Conservation (phyloP, 2,888 invertebrate genomes). For the Caenorhabditis becei region DNA sequence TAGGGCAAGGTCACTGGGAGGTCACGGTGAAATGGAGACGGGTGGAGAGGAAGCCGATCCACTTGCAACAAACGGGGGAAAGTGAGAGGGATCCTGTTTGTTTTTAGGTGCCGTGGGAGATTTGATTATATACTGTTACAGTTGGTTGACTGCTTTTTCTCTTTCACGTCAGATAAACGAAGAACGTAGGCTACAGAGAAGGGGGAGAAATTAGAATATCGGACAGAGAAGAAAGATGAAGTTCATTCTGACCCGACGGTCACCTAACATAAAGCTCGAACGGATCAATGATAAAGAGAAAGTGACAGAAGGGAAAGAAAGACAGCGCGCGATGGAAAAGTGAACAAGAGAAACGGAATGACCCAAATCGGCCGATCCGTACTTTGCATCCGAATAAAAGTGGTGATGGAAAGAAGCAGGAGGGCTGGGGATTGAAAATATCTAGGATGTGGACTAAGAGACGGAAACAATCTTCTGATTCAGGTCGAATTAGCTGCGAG, state of each 20-base stretch:
- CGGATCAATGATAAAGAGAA: slow-evolving; percentile 51
- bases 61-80: slow-evolving; percentile 8
- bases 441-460: slow-evolving; percentile 30
- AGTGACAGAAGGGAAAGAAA: slow-evolving; percentile 25
- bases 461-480: slow-evolving; percentile 31
- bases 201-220: slow-evolving; percentile 12
- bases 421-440: slow-evolving; percentile 20
- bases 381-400: slow-evolving; percentile 49
- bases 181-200: slow-evolving; percentile 30
- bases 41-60: slow-evolving; percentile 6
- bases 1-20: slow-evolving; percentile 27
- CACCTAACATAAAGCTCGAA: slow-evolving; percentile 37
- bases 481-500: slow-evolving; percentile 90
- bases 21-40: slow-evolving; percentile 16
- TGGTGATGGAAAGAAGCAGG: slow-evolving; percentile 18
- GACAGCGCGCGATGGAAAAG: slow-evolving; percentile 20
- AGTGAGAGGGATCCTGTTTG: slow-evolving; percentile 42
- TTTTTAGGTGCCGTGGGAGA: slow-evolving; percentile 31
- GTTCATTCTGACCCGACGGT: neutral
- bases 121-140: slow-evolving; percentile 53
- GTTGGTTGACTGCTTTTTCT: slow-evolving; percentile 15
- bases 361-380: slow-evolving; percentile 60
- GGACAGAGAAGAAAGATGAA: slow-evolving; percentile 13
- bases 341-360: slow-evolving; percentile 60
- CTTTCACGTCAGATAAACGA: slow-evolving; percentile 7